Base-by-base conservation (phyloP, 2,113 vertebrate genomes). In the Sarotherodon lohbergeri region DNA sequence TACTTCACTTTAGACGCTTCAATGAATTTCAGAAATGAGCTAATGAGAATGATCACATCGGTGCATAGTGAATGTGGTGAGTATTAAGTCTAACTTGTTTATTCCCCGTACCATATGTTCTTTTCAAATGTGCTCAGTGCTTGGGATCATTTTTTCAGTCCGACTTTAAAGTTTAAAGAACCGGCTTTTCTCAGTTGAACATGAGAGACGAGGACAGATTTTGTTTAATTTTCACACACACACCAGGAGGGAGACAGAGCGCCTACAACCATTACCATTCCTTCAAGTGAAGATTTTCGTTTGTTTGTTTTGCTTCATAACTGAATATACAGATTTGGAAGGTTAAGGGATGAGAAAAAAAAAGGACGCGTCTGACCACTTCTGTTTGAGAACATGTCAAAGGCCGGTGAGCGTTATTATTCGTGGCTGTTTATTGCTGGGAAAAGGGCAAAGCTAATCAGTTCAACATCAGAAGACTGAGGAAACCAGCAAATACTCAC, bases 1-100 rank as follows among this genome's bases (percentile, higher is more conserved):
- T 63, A 79, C 27, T 90, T 29, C 43, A 36, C 34, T 71, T 76
- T 41, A 36, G 41, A 88, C 55, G 76, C 24, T 82, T 91, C 79
- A 63, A 5, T 76, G 46, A 87, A 76, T 88, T 90, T 82, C n/a
- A 84, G 46, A 85, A 87, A 81, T 55, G 10, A 88, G 68, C 41
- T 82, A 87, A 90, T 55, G 13, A 29, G 46, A 71, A 50, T 29
- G 11, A 83, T 29, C 59, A 81, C 34, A 24, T 29, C 17, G 46
- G 39, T 43, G 68, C 19, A 57, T 52, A 54, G 52, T 55, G 22
- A 56, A 27, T 46, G 52, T 88, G 22, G 59, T 59, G 76, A 29
- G 29, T 81, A 81, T 81, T 54, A 79, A 86, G 19, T 46, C 36
- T 86, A 87, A 27, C 22, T 82, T 81, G 16, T 17, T 61, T 48